A percentile compares a stretch with the other conserved stretches of the same genome.
Conservation (phyloP, 92 coral and sea anemone species). For the Muricea muricata region DNA sequence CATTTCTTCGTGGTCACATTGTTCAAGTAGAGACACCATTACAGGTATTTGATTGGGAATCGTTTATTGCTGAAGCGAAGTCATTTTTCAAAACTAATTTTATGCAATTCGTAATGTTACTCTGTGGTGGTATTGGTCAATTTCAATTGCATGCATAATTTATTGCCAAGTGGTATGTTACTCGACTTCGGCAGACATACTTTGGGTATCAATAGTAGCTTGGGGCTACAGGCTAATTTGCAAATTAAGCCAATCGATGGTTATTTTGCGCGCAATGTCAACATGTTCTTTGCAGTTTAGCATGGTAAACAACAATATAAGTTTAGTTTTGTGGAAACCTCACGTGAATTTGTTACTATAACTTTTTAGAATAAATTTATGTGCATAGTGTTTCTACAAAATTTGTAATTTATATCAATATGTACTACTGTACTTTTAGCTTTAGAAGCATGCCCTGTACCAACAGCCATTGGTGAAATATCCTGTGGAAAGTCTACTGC, state of each 20-base stretch:
- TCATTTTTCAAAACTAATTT: slow-evolving; percentile 16
- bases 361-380: too few species aligned
- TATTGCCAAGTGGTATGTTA: background rate
- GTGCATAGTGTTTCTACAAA: background rate
- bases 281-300: too few species aligned
- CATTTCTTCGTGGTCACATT: background rate
- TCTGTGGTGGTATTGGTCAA: background rate
- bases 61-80: background rate
- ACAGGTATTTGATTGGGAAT: background rate
- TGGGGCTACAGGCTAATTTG: background rate
- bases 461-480: slow-evolving; percentile 6
- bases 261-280: background rate
- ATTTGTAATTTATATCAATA: background rate
- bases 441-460: slow-evolving; percentile 18
- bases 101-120: background rate
- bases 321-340: too few species aligned
- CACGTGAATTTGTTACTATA: too few species aligned
- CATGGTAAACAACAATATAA: too few species aligned
- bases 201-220: background rate
- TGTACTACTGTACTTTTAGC: background rate
- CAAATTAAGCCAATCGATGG: too few species aligned
- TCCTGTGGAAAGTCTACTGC: slow-evolving; percentile 27
- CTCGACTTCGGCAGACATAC: too few species aligned
- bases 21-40: background rate
- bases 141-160: slow-evolving; percentile 2